Evolutionary conservation across 1,140 invertebrate species (phyloP), one percentile per base, ranked within the genome.

Genomic region (Melitaea cinxia): DNA sequence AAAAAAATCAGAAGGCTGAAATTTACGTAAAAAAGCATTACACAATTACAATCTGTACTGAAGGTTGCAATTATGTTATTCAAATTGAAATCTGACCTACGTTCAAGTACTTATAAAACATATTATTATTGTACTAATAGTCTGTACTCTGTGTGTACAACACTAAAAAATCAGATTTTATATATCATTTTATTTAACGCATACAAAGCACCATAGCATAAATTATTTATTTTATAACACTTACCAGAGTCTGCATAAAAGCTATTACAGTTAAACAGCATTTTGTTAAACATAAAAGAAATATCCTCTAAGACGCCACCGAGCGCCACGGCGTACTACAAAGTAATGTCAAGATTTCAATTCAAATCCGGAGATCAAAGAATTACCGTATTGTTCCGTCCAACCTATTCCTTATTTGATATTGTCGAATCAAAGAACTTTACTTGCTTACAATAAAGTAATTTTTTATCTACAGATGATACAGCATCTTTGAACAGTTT

Each of bases 291-390:
- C 9, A 14, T 2, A 21, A 45, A 10, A 47, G 42, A 47, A 47
- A 47, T 23, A 47, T 47, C 42, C 1, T 23, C 17, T 47, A 24
- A 52, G 37, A 52, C 9, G 47, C 30, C 45, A 28, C 35, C 30
- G 42, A 60, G 62, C 42, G 60, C 66, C 66, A 33, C 35, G 58
- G 67, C 56, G 39, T 45, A 47, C 56, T 30, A 65, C 61, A 64
- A 69, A 65, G 50, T 39, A 65, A 69, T 59, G 67, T 69, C 61
- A 65, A 69, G 67, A 69, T 69, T 65, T 60, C 67, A 69, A 69
- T 69, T 69, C 47, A 65, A 69, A 69, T 69, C 56, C 60, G 26
- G 24, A 71, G 55, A 71, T 71, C 68, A 71, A 71, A 64, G 65
- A 67, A 68, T 71, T 68, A 71, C 60, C 65, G 63, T 64, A 56